Conservation (phyloP, 2,888 invertebrate genomes). For the Xestia sexstrigata region DNA sequence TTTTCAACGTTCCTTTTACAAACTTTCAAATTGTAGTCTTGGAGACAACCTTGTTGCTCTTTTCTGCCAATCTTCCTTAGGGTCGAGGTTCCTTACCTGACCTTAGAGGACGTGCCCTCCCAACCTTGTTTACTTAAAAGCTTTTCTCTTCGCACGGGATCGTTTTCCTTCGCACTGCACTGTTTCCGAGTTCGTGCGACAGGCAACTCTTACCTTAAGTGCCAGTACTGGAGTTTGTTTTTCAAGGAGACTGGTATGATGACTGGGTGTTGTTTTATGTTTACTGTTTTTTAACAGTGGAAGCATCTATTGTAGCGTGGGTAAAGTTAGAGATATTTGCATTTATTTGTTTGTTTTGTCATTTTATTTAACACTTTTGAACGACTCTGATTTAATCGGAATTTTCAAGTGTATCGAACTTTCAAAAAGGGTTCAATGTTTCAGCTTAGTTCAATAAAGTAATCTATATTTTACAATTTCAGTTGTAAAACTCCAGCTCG, state of each 20-base stretch:
- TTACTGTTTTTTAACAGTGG: background rate
- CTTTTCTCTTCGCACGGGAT: slow-evolving; percentile 49
- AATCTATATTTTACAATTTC: slow-evolving; percentile 7
- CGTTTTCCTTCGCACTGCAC: slow-evolving; percentile 43
- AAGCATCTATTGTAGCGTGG: too few relatives aligned
- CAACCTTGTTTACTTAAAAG: slow-evolving; percentile 65
- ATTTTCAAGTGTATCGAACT: background rate
- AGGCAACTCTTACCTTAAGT: slow-evolving; percentile 57
- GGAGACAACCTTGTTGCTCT: slow-evolving; percentile 30
- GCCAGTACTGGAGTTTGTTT: slow-evolving; percentile 37
- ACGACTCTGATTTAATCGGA: background rate
- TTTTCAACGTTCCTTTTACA: background rate
- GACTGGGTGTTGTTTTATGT: slow-evolving; percentile 33
- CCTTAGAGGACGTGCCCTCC: slow-evolving; percentile 55
- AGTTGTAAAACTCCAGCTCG: background rate
- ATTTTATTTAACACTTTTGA: background rate
- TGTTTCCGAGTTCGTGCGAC: slow-evolving; percentile 57
- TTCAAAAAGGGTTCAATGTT: slow-evolving; percentile 2
- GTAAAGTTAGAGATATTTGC: background rate
- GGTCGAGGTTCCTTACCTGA: slow-evolving; percentile 34
- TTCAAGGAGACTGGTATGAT: slow-evolving; percentile 35
- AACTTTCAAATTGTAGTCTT: slow-evolving; percentile 11
- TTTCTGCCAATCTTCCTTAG: slow-evolving; percentile 31
- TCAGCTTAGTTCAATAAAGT: background rate
- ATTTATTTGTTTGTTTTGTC: background rate